A percentile compares a stretch with the other conserved stretches of the same genome.
phyloP scores from a whole-genome alignment of 2,113 vertebrate genomes.

The Carassius carassius region DNA sequence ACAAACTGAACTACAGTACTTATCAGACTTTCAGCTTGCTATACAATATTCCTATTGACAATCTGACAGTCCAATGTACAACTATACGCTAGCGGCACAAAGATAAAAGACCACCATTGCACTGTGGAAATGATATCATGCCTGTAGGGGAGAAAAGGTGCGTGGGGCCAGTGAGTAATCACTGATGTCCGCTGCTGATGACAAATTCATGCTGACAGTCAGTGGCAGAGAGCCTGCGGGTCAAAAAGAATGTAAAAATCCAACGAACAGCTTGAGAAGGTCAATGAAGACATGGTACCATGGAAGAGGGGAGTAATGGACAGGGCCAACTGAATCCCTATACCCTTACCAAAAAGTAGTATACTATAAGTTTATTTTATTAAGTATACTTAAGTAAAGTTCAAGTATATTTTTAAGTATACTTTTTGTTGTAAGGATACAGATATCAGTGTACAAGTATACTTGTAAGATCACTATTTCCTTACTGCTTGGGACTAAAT shows the following conservation, averaged over 20 bases:
- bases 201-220: slow-evolving; percentile 71
- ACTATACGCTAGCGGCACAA: background rate
- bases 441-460: too few relatives aligned
- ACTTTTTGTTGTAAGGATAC: too few relatives aligned
- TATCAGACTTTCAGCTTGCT: background rate
- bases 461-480: too few relatives aligned
- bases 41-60: background rate
- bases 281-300: slow-evolving; percentile 60
- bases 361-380: too few relatives aligned
- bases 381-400: too few relatives aligned
- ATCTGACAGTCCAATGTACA: background rate
- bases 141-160: slow-evolving; percentile 56
- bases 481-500: too few relatives aligned
- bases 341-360: too few relatives aligned
- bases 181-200: slow-evolving; percentile 66
- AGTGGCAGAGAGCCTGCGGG: slow-evolving; percentile 59
- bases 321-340: background rate
- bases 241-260: slow-evolving; percentile 66
- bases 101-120: background rate
- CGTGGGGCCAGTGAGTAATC: slow-evolving; percentile 63
- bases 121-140: slow-evolving; percentile 61
- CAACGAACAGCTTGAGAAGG: slow-evolving; percentile 66
- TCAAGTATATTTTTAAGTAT: too few relatives aligned
- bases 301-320: background rate
- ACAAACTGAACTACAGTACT: background rate